Base-by-base conservation (phyloP, 2,888 invertebrate species). In the Phalera bucephala region DNA sequence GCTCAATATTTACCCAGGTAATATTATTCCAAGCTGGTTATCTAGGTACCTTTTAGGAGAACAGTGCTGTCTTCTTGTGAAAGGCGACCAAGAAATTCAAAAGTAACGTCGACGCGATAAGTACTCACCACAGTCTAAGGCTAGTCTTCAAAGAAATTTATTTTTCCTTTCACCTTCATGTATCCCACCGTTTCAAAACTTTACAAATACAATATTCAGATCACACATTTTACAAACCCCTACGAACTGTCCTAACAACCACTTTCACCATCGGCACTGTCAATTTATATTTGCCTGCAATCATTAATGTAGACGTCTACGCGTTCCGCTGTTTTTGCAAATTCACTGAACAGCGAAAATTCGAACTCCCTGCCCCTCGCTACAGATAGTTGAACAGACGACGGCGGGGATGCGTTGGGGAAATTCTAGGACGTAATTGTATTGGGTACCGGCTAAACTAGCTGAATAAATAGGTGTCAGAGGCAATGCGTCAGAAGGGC, bases 271-370 rank as follows among this genome's bases (percentile, higher is more conserved):
- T 74, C 77, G 48, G 57, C 61, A 59, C 81, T 85, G 88, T 87
- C 88, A 87, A 77, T 86, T 84, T 75, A 65, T 80, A 87, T 87
- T 88, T 87, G 86, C 83, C 71, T 87, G 79, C 77, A 79, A 72
- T 80, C 73, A 70, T 75, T 74, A 80, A 75, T 74, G 69, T 72
- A 67, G 66, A 64, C 67, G 72, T 69, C 59, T 64, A 64, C 63
- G 58, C 59, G 68, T 64, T 64, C 45, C 44, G 53, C 59, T 71
- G 61, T 72, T 72, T 70, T 65, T 61, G 56, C 61, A 45, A 61
- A 48, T 52, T 44, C 36, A 38, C 34, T 17, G 40, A 38, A 33
- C 35, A 47, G 3, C 22, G n/a, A 38, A 14, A 9, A 15, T 14
- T 30, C 57, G 38, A 28, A 45, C 41, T 37, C 65, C 64, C 50